phyloP scores from a whole-genome alignment of 2,888 invertebrate species.

The Melangyna quadrimaculata region DNA sequence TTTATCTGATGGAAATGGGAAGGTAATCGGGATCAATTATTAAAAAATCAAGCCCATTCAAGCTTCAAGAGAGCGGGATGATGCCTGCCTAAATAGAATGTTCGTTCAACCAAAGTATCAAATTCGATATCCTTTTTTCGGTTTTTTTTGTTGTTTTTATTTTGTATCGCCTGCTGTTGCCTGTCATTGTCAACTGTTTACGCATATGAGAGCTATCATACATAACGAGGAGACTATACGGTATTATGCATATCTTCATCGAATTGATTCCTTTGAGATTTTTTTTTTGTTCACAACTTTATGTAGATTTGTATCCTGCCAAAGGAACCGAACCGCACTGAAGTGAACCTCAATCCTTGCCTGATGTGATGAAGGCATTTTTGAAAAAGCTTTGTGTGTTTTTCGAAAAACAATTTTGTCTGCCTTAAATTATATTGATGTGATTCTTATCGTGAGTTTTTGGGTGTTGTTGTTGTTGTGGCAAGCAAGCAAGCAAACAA shows the following conservation, averaged over 20 bases:
- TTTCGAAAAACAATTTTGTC: constrained; percentile 52
- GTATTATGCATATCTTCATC: constrained; percentile 49
- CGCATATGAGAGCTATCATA: constrained; percentile 30
- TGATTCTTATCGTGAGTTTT: constrained; percentile 50
- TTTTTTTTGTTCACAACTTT: constrained; percentile 32
- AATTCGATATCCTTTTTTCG: constrained; percentile 57
- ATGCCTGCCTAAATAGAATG: neutral
- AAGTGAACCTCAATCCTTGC: too few relatives aligned
- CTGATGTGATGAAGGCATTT: neutral
- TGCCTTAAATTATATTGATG: constrained; percentile 59
- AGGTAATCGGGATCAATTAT: constrained; percentile 41
- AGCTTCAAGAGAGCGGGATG: neutral
- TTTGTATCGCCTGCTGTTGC: constrained; percentile 50
- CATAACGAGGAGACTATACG: neutral
- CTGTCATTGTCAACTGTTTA: constrained; percentile 16
- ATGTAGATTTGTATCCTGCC: constrained; percentile 2
- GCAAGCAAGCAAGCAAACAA: constrained; percentile 26
- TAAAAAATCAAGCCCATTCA: constrained; percentile 29
- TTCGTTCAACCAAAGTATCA: constrained; percentile 16
- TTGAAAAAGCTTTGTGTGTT: neutral
- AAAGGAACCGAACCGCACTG: neutral
- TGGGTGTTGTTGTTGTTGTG: constrained; percentile 16
- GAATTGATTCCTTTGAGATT: constrained; percentile 65
- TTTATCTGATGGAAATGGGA: too few relatives aligned
- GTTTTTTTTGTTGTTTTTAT: constrained; percentile 8